These are phyloP conservation scores for Tyrophagus putrescentiae DNA, from an alignment of 1,140 invertebrate genomes.

Conservation along the genomic window DNA sequence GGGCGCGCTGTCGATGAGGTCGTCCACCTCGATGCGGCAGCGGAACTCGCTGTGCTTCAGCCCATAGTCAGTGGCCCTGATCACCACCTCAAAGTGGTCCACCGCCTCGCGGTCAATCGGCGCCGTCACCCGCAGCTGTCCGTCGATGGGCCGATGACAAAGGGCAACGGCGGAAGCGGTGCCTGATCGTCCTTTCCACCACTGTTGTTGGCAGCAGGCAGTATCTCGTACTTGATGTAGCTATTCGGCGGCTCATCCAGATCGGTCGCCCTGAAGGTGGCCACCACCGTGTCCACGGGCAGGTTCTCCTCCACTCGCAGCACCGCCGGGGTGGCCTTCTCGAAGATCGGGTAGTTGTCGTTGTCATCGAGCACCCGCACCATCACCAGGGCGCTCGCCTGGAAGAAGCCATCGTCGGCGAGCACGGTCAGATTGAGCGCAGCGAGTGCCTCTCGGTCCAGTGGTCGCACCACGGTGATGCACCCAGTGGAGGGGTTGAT, in stretches of 20 bases:
- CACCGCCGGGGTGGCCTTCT: constrained; percentile 57
- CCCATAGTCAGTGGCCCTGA: constrained; percentile 45
- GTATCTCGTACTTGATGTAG: constrained; percentile 70
- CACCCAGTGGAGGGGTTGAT: not conserved
- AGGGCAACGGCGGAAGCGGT: constrained; percentile 40
- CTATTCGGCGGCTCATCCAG: constrained; percentile 83
- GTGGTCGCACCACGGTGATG: not conserved
- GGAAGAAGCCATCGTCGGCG: constrained; percentile 29
- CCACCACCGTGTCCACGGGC: constrained; percentile 69
- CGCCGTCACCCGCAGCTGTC: constrained; percentile 61
- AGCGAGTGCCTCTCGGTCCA: not conserved
- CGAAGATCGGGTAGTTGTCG: constrained; percentile 80
- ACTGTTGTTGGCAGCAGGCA: constrained; percentile 28
- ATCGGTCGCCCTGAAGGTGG: constrained; percentile 77
- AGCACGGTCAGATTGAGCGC: not conserved
- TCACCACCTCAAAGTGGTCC: constrained; percentile 58
- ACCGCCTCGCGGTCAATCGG: constrained; percentile 65
- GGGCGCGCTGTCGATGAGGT: constrained; percentile 87
- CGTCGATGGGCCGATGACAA: constrained; percentile 70
- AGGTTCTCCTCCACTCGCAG: constrained; percentile 54
- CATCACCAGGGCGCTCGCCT: constrained; percentile 62
- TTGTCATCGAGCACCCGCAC: constrained; percentile 80
- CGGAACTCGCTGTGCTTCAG: constrained; percentile 47
- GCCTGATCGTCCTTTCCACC: constrained; percentile 19
- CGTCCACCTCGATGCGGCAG: constrained; percentile 57